phyloP scores from a whole-genome alignment of 2,888 invertebrate genomes.

The Acronicta leporina region DNA sequence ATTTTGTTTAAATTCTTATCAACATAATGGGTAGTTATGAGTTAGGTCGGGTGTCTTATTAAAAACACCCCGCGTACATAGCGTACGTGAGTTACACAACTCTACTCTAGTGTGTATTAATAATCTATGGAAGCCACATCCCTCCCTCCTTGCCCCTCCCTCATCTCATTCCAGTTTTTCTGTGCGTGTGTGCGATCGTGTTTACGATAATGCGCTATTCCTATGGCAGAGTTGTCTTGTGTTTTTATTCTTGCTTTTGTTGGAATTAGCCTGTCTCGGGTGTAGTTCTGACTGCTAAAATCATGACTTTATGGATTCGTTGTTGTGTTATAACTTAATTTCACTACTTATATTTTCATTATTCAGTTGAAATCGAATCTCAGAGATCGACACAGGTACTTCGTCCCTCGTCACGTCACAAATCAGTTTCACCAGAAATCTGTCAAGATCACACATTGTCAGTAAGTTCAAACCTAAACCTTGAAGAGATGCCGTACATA shows the following conservation, averaged over 20 bases:
- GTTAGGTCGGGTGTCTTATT: no score
- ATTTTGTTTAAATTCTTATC: no score
- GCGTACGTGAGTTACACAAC: no score
- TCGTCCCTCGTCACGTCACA: conserved; percentile 61
- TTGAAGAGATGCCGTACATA: no score
- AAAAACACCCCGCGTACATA: no score
- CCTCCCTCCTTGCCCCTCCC: no score
- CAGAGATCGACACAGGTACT: conserved; percentile 40
- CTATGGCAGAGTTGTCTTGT: conserved; percentile 39
- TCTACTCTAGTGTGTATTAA: no score
- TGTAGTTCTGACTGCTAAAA: conserved; percentile 18
- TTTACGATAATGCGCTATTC: conserved; percentile 41
- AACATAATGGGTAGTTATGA: no score
- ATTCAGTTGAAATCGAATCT: conserved; percentile 42
- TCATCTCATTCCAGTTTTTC: conserved; percentile 18
- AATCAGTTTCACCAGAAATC: conserved; percentile 58
- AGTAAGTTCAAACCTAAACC: conserved; percentile 28
- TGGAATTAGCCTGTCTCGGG: conserved; percentile 11
- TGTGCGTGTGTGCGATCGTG: conserved; percentile 41
- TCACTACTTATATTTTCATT: conserved; percentile 8
- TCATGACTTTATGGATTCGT: conserved; percentile 33
- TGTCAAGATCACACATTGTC: conserved; percentile 66
- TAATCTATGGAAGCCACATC: no score
- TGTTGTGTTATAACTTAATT: conserved; percentile 26
- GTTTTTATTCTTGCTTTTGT: conserved; percentile 37